Percentiles rank a stretch among this genome's conserved stretches.
Conservation (phyloP, 2,797 vertebrate species). For the Epinephelus coioides region DNA sequence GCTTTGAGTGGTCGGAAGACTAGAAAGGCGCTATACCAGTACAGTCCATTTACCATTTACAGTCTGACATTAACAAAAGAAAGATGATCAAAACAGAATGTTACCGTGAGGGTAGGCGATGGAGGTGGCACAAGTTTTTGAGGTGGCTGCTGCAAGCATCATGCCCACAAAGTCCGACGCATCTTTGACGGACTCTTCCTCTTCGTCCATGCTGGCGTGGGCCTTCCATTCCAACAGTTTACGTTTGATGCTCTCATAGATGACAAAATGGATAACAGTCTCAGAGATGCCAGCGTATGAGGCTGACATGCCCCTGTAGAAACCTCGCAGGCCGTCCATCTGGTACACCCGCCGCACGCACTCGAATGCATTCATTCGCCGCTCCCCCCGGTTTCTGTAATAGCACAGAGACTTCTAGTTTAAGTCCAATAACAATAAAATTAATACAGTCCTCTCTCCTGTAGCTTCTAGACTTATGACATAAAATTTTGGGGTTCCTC, state of each 20-base stretch:
- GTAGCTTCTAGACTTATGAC: not conserved
- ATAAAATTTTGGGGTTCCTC: conserved; percentile 78
- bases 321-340: conserved; percentile 93
- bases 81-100: not conserved
- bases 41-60: too few species aligned
- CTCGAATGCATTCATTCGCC: conserved; percentile 94
- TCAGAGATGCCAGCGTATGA: conserved; percentile 99
- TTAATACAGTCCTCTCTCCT: not conserved
- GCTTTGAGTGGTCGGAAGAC: too few species aligned
- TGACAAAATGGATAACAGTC: conserved; percentile 99
- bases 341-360: conserved; percentile 94
- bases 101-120: conserved; percentile 91
- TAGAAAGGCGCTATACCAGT: too few species aligned
- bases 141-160: conserved; percentile 99
- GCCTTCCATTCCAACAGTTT: conserved; percentile 90
- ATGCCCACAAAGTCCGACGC: conserved; percentile 96
- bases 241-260: conserved; percentile 99
- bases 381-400: conserved; percentile 93
- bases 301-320: conserved; percentile 98
- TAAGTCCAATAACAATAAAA: not conserved
- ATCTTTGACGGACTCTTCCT: conserved; percentile 92
- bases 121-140: conserved; percentile 97
- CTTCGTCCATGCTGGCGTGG: conserved; percentile 89
- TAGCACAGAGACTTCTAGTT: not conserved
- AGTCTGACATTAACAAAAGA: not conserved